These are phyloP conservation scores for Phaethornis superciliosus DNA, from an alignment of 2,113 vertebrate species.

Conservation along the genomic window DNA sequence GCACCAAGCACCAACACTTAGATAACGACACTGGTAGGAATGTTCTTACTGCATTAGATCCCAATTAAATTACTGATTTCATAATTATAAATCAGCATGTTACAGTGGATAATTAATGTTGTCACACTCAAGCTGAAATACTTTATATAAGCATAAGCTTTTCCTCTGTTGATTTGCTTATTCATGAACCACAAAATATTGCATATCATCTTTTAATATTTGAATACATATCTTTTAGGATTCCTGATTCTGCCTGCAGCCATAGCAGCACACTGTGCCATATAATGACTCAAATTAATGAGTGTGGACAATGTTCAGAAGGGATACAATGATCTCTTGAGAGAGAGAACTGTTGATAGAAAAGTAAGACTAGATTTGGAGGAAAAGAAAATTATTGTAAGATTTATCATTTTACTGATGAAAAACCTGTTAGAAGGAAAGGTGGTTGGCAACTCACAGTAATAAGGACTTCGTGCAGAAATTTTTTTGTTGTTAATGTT, in stretches of 20 bases:
- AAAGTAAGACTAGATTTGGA: not conserved
- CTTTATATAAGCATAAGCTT: constrained; percentile 52
- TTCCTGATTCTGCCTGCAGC: constrained; percentile 28
- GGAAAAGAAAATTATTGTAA: not conserved
- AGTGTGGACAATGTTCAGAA: not conserved
- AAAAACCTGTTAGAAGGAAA: not conserved
- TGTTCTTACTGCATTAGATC: constrained; percentile 72
- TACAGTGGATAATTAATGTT: constrained; percentile 73
- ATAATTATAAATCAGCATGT: constrained; percentile 71
- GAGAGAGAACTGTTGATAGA: not conserved
- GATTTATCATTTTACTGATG: not conserved
- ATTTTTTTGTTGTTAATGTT: not conserved
- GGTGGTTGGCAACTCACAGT: not conserved
- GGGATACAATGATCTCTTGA: not conserved
- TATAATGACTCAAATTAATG: not conserved
- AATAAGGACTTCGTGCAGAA: not conserved
- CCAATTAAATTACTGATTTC: constrained; percentile 79
- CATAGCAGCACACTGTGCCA: not conserved
- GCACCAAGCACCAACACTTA: constrained; percentile 38
- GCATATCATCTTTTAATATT: constrained; percentile 45
- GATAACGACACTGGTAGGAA: constrained; percentile 57
- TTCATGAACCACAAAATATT: constrained; percentile 63
- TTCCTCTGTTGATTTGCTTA: constrained; percentile 65
- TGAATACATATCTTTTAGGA: not conserved
- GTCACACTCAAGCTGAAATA: constrained; percentile 68